Evolutionary conservation across 2,113 vertebrate genomes (phyloP), one percentile per base, ranked within the genome.

Genomic region (Hippocampus guttulatus): DNA sequence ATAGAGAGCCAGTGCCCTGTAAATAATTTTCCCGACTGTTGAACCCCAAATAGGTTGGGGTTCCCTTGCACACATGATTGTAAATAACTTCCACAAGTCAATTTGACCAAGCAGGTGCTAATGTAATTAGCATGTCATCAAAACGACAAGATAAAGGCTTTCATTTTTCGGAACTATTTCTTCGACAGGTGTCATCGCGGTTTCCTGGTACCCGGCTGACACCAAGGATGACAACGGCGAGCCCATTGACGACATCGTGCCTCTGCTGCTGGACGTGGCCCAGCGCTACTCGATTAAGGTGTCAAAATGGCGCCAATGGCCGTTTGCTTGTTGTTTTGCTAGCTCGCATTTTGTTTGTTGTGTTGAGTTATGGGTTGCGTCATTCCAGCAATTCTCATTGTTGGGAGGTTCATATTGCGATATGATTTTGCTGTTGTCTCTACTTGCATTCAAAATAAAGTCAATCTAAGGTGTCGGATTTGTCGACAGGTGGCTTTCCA

Each of bases 161-260:
- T 16, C 2, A 47, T 47, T 47, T 10, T 47, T 47, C 3, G 33
- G 33, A 38, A 38, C 33, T 38, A 38, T 38, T 38, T 38, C 33
- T 38, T 15, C 43, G 0, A 0, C 88, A 99, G 97, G 97, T 84
- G 97, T 99, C 52, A 70, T 98, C 62, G 94, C 93, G 9, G 82
- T 99, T 69, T 99, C 97, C 65, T 99, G 97, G 97, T 98, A 99
- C 81, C 97, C 97, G 76, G 95, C 94, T 5, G 83, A 87, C 52
- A 88, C 85, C 88, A 92, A 87, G 67, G 97, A 99, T 86, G 95
- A 98, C 70, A 97, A 96, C 49, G 97, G 97, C 49, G 91, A 94
- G 25, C 88, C 94, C 58, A 85, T 90, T 57, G 96, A 99, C 82
- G 76, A 91, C 64, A 87, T 98, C 27, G 91, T 98, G 71, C 93